Percentiles rank a stretch among this genome's conserved stretches.
These are phyloP conservation scores for Sitta europaea DNA, from an alignment of 2,113 vertebrate genomes.

Conservation along the genomic window DNA sequence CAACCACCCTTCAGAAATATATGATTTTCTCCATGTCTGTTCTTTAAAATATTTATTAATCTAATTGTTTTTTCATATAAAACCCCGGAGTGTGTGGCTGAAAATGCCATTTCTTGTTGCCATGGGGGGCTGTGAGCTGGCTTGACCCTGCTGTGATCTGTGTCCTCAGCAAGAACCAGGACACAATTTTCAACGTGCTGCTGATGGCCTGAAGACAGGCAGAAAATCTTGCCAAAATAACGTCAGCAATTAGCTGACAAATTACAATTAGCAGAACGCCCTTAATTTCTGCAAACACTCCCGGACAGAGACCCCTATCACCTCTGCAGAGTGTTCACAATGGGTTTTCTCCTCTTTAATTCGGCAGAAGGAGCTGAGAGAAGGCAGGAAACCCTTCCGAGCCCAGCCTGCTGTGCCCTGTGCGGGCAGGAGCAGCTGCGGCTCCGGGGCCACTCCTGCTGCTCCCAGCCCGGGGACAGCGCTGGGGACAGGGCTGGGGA, in stretches of 20 bases:
- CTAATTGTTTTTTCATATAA: not conserved
- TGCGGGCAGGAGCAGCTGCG: not conserved
- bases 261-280: fast-evolving
- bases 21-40: not conserved
- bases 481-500: not conserved
- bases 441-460: fast-evolving
- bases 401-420: not conserved
- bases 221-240: not conserved
- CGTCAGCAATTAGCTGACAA: not conserved
- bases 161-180: not conserved
- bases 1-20: not conserved
- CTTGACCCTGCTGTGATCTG: fast-evolving
- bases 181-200: not conserved
- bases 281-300: not conserved
- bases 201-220: not conserved
- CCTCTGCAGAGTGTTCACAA: not conserved
- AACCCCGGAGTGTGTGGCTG: not conserved
- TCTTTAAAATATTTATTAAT: not conserved
- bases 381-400: not conserved
- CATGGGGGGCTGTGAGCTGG: not conserved
- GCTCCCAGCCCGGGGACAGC: not conserved
- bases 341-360: not conserved
- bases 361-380: not conserved
- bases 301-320: not conserved
- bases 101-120: not conserved